Evolutionary conservation across 2,888 invertebrate genomes (phyloP).

Genomic region (Drosophila macrospina): DNA sequence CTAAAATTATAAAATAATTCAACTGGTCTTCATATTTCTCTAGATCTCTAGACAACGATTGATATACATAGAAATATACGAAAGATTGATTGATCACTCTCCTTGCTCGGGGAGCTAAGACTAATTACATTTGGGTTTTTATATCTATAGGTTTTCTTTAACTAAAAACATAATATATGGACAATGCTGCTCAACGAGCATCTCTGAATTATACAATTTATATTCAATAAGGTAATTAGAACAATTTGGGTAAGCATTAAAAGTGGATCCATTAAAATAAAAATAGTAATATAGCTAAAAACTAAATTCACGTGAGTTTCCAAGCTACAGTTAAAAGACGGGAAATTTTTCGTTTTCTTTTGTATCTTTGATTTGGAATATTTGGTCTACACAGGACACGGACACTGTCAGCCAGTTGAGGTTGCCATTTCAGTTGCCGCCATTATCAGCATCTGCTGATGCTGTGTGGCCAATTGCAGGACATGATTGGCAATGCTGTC

Average conservation of each 20-base stretch:
- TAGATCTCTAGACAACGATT: conserved; percentile 21
- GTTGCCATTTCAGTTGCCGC: not conserved
- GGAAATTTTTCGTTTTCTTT: conserved; percentile 13
- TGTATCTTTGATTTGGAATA: conserved; percentile 21
- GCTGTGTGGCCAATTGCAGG: conserved; percentile 75
- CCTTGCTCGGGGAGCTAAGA: not conserved
- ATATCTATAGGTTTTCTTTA: not conserved
- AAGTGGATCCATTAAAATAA: conserved; percentile 24
- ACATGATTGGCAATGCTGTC: conserved; percentile 82
- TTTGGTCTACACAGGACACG: conserved; percentile 15
- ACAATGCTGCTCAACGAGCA: conserved; percentile 9
- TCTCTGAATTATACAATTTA: not conserved
- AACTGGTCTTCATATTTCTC: conserved; percentile 36
- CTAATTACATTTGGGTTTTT: conserved; percentile 13
- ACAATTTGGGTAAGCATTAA: conserved; percentile 7
- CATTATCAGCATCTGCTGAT: conserved; percentile 34
- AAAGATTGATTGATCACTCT: conserved; percentile 11
- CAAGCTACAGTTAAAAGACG: conserved; percentile 36
- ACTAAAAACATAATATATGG: conserved; percentile 3
- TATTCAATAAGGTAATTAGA: conserved; percentile 3
- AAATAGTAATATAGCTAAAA: conserved; percentile 35
- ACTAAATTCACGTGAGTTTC: conserved; percentile 18
- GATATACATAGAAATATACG: conserved; percentile 26
- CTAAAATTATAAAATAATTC: conserved; percentile 37
- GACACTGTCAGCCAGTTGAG: conserved; percentile 6